Conservation (phyloP, 1,140 invertebrate species). For the Hetaerina americana region DNA sequence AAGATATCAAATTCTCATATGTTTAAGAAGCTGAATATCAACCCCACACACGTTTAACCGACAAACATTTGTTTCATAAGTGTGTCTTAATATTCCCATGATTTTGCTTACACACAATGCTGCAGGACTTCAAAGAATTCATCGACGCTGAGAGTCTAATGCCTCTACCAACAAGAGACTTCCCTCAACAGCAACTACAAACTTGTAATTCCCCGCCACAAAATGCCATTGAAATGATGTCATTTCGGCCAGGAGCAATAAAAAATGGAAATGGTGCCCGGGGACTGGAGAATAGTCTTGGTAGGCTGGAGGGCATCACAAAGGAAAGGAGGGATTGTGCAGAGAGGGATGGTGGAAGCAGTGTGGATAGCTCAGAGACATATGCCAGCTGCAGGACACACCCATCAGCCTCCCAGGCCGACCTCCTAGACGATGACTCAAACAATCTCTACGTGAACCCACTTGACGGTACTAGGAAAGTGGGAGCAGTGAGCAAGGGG, state of each 20-base stretch:
- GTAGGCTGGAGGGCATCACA: neutral
- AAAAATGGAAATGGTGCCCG: neutral
- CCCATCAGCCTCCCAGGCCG: constrained; percentile 69
- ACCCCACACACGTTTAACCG: no score
- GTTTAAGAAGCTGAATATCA: no score
- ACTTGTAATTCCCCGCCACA: neutral
- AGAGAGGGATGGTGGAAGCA: constrained; percentile 30
- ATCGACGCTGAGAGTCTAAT: constrained; percentile 75
- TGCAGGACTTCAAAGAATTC: constrained; percentile 75
- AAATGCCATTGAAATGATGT: neutral
- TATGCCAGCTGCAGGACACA: constrained; percentile 93
- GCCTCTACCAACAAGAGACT: constrained; percentile 66
- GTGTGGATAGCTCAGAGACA: constrained; percentile 76
- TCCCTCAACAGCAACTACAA: constrained; percentile 21
- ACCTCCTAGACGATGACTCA: constrained; percentile 42
- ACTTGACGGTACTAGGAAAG: constrained; percentile 39
- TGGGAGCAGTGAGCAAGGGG: constrained; percentile 26
- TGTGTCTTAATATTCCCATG: neutral
- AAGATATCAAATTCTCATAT: no score
- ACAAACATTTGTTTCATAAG: no score
- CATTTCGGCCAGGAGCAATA: neutral
- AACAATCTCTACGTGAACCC: constrained; percentile 90
- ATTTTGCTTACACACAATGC: neutral
- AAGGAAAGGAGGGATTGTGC: neutral
- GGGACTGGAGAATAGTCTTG: neutral